These are phyloP conservation scores for Phasia obesa DNA, from an alignment of 2,888 invertebrate species.

Conservation along the genomic window DNA sequence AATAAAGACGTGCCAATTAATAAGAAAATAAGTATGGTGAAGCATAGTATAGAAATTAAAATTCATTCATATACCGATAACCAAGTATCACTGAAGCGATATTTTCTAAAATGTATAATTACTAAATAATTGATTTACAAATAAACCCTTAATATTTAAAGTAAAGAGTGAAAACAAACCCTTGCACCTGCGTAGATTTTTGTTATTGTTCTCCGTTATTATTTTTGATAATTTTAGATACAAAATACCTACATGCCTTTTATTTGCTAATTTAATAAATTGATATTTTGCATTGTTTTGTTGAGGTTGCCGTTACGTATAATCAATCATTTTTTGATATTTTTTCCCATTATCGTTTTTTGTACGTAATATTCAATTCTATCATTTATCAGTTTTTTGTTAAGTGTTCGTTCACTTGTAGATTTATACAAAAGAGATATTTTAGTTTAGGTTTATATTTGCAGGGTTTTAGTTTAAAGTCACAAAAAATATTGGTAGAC, in stretches of 20 bases:
- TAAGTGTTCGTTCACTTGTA: neutral
- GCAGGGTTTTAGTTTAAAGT: slow-evolving; percentile 4
- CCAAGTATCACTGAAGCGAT: no score
- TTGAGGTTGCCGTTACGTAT: slow-evolving; percentile 32
- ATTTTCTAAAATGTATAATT: no score
- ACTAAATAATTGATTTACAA: no score
- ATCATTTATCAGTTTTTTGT: neutral
- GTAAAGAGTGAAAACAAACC: no score
- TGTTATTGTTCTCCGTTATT: neutral
- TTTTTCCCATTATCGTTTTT: neutral
- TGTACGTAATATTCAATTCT: neutral
- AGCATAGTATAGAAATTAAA: no score
- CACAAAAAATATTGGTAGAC: slow-evolving; percentile 56
- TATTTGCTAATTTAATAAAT: slow-evolving; percentile 61
- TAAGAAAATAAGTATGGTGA: no score
- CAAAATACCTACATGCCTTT: slow-evolving; percentile 30
- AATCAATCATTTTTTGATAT: slow-evolving; percentile 62
- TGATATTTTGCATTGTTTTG: slow-evolving; percentile 53
- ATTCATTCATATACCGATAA: no score
- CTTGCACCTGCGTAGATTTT: neutral
- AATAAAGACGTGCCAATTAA: no score
- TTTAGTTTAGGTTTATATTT: neutral
- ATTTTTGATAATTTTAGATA: neutral
- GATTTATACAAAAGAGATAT: slow-evolving; percentile 14
- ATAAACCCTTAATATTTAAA: no score